Evolutionary conservation across 1,140 invertebrate species (phyloP), one percentile per base, ranked within the genome.

Genomic region (Ditylenchus dipsaci): DNA sequence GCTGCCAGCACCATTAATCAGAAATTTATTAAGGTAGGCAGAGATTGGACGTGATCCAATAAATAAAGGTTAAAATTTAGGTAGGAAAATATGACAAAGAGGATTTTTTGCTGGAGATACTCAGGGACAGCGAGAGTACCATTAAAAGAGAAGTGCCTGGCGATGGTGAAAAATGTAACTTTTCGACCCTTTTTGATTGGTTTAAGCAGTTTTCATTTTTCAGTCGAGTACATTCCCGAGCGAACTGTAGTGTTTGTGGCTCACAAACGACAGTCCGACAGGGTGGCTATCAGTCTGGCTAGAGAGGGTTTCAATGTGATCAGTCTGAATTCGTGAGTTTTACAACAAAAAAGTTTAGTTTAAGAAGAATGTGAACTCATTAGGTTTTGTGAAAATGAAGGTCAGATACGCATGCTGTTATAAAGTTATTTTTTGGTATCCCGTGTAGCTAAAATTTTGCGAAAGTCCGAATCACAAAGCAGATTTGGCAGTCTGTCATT

Each of bases 301-400:
- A 21, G 29, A 30, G 3, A 61, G 19, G 59, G 59, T 8, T 61
- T 61, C 38, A 61, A 61, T 27, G 59, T 61, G 19, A 61, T 61
- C 59, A 61, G 59, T 30, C 27, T 61, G 29, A 61, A 61, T 61
- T 3, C 59, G 59, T 61, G n/a, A 61, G 59, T 61, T 19, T 26
- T 61, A 26, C 13, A 5, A 5, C 8, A 19, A 29, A 61, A 61
- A 53, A 53, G 8, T 7, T 53, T 26, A 53, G 43, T 45, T 45
- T 45, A n/a, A n/a, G 43, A 45, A 45, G n/a, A 45, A 45, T n/a
- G n/a, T n/a, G n/a, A n/a, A n/a, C n/a, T n/a, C n/a, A n/a, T n/a
- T n/a, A n/a, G n/a, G n/a, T n/a, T n/a, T n/a, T n/a, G n/a, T n/a
- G n/a, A n/a, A n/a, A 21, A 47, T 15, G 45, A 47, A 47, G 15